Base-by-base conservation (phyloP, 2,888 invertebrate genomes). In the Mesorhabditis spiculigera region DNA sequence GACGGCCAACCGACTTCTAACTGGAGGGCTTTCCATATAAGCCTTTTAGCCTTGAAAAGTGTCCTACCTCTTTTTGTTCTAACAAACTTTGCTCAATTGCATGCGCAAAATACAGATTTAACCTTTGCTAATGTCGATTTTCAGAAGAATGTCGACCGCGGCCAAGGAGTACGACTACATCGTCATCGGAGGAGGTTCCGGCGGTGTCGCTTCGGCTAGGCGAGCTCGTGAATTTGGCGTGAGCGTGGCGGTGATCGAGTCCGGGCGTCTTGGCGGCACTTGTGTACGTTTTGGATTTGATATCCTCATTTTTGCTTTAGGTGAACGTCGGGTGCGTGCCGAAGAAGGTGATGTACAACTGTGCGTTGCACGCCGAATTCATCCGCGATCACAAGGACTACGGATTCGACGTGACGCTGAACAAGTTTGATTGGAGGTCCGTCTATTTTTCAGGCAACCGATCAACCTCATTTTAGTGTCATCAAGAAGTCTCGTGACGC, bases 281-380 rank as follows among this genome's bases (percentile, higher is more conserved):
- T 89, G 89, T 79, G 89, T 89, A 82, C 83, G 87, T 66, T 43
- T 65, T 70, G 3, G 13, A 5, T n/a, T n/a, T n/a, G 6, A 10
- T 8, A 28, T 10, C 6, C 43, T 72, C n/a, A 13, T 67, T 65
- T 76, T 13, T 43, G 43, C 72, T 77, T 58, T 74, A 89, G 89
- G 89, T 89, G 41, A 89, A 89, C 81, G 89, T 89, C 43, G 89
- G 89, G 58, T 89, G 89, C 85, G 89, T 89, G 5, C 89, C 89
- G 4, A 89, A 90, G 83, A 89, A 89, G 78, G 86, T 89, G 5
- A 89, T 89, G 88, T 89, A 86, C 84, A 87, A 89, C 78, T 87
- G 88, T 58, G 88, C 89, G 0, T 74, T 86, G 69, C 88, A 89
- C 79, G 86, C 87, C 43, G 89, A 89, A 73, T 85, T 85, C 69